These are phyloP conservation scores for Caenorhabditis latens DNA, from an alignment of 1,140 invertebrate genomes.

Conservation along the genomic window DNA sequence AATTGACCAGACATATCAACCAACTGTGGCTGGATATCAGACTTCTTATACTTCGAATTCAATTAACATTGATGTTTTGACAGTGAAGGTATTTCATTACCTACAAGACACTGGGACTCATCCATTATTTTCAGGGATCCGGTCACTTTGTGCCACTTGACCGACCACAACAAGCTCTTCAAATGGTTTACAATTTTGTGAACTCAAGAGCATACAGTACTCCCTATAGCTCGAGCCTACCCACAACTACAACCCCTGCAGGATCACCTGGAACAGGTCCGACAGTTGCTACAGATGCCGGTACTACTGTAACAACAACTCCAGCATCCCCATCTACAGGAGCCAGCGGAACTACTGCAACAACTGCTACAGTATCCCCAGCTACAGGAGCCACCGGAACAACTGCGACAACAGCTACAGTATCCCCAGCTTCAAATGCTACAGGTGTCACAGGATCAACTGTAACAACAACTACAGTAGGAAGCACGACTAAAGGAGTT, in stretches of 20 bases:
- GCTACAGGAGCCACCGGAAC: not conserved
- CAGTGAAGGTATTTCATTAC: conserved; percentile 57
- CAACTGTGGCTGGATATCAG: conserved; percentile 56
- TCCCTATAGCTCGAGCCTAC: not conserved
- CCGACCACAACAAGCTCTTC: conserved; percentile 76
- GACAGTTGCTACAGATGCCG: conserved; percentile 1
- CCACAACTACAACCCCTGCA: not conserved
- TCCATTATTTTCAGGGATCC: conserved; percentile 77
- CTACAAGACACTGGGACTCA: not conserved
- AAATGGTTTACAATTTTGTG: conserved; percentile 60
- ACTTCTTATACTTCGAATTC: conserved; percentile 53
- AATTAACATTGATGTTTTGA: conserved; percentile 59
- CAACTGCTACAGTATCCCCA: conserved; percentile 4
- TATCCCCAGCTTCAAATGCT: not conserved
- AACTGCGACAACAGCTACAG: not conserved
- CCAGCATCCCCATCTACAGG: not conserved
- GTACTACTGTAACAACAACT: not conserved
- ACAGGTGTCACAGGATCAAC: too few relatives aligned
- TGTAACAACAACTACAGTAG: too few relatives aligned
- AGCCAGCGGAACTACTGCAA: not conserved
- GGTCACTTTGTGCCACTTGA: conserved; percentile 81
- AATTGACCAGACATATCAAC: not conserved
- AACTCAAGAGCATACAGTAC: conserved; percentile 22
- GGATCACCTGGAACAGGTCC: not conserved
- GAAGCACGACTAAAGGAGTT: too few relatives aligned